Evolutionary conservation across 2,888 invertebrate species (phyloP), one percentile per base, ranked within the genome.

Genomic region (Pollenia amentaria): DNA sequence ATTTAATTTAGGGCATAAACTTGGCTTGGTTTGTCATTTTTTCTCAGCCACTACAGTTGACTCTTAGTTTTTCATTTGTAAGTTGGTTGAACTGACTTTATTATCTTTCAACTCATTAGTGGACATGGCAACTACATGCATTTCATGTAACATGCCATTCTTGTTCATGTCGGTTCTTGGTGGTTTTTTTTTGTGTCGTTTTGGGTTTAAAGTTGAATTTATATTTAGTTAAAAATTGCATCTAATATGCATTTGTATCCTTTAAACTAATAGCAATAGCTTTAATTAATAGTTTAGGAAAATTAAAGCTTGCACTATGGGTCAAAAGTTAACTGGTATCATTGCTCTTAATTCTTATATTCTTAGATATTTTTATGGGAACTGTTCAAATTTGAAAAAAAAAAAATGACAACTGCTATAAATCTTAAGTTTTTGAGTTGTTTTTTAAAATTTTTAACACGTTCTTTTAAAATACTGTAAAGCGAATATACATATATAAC

Each of bases 31-130:
- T 42, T 78, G 8, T 0, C 14, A 65, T 55, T 16, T 46, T 53
- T 21, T 9, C 53, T 18, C 73, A 79, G 44, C 51, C 72, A 18
- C 42, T 64, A n/a, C 14, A 44, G 6, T 55, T 46, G 14, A 29
- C 38, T 16, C 14, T 44, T 18, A 14, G 44, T 29, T 62, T 51
- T 44, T 11, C n/a, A 51, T 1, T 67, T 67, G 65, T 72, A 64
- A 51, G 18, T 64, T 70, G 16, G 48, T 51, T 46, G n/a, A 42
- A 38, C 18, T 67, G n/a, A 44, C 6, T 75, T 48, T 57, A 60
- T 78, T 84, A 78, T 72, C 72, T 84, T 53, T 16, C 2, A 67
- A 60, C 78, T 84, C 84, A 84, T 84, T 84, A 84, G 84, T 75
- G 78, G 78, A 73, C 84, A 67, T 18, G 10, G 7, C 14, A 62